phyloP scores from a whole-genome alignment of 2,797 vertebrate species.

The Pygocentrus nattereri region DNA sequence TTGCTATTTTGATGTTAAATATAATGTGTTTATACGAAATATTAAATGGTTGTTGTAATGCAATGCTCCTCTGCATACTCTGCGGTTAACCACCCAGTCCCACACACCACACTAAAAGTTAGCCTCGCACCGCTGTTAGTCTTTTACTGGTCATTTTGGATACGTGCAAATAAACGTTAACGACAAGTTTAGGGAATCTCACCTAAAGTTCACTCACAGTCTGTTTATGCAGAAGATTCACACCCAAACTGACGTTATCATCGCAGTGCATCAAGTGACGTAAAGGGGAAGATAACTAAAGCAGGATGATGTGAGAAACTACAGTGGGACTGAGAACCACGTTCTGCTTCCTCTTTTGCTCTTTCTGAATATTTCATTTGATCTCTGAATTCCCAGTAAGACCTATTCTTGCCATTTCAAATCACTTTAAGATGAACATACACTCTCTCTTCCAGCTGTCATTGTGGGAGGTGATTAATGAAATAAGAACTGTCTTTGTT shows the following conservation, averaged over 20 bases:
- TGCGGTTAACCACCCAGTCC: too few species aligned
- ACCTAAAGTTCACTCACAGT: neutral
- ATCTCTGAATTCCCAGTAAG: neutral
- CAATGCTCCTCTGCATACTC: too few species aligned
- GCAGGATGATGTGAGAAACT: neutral
- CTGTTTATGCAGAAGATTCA: neutral
- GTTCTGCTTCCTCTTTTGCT: neutral
- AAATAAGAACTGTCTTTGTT: too few species aligned
- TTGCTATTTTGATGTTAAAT: too few species aligned
- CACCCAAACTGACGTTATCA: neutral
- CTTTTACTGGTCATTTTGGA: too few species aligned
- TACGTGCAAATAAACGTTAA: too few species aligned
- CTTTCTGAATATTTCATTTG: neutral
- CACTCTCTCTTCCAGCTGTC: neutral
- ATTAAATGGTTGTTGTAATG: too few species aligned
- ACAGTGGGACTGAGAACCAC: neutral
- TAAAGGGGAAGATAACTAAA: neutral
- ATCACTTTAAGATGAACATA: neutral
- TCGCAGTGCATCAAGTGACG: neutral
- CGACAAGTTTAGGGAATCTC: too few species aligned
- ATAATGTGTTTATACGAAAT: too few species aligned
- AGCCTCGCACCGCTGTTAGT: too few species aligned
- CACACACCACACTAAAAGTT: too few species aligned
- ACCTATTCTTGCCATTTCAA: neutral
- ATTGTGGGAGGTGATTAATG: neutral